Evolutionary conservation across 2,113 vertebrate genomes (phyloP).

Genomic region (Tragelaphus buxtoni): DNA sequence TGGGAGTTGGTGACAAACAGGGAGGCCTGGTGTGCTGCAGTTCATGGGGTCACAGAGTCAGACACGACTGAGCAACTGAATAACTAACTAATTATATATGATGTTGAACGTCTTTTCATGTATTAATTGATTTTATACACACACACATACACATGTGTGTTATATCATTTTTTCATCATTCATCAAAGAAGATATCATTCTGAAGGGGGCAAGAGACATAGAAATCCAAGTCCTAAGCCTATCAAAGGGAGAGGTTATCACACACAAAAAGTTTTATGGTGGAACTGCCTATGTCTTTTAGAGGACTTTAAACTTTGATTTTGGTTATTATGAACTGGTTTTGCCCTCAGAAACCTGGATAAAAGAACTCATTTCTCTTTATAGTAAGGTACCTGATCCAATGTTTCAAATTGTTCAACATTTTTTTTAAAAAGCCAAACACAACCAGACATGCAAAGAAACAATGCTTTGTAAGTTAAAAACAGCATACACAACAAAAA

Average conservation of each 20-base stretch:
- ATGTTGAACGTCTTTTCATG: background rate
- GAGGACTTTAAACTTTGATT: background rate
- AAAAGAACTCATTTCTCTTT: background rate
- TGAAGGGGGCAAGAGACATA: background rate
- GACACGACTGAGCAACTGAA: accelerated
- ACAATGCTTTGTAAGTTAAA: background rate
- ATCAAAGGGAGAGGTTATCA: background rate
- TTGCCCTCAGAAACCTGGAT: background rate
- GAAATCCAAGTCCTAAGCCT: background rate
- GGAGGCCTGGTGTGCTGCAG: background rate
- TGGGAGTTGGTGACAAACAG: background rate
- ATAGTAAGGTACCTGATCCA: background rate
- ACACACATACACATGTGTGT: background rate
- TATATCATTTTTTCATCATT: background rate
- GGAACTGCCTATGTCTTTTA: background rate
- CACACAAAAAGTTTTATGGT: background rate
- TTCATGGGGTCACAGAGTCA: background rate
- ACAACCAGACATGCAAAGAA: background rate
- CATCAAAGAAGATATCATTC: background rate
- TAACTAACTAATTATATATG: background rate
- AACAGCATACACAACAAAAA: background rate
- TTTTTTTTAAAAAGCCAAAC: background rate
- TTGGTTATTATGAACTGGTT: background rate
- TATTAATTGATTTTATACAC: background rate
- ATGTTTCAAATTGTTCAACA: background rate